phyloP scores from a whole-genome alignment of 2,113 vertebrate species.

The Amphilophus citrinellus region DNA sequence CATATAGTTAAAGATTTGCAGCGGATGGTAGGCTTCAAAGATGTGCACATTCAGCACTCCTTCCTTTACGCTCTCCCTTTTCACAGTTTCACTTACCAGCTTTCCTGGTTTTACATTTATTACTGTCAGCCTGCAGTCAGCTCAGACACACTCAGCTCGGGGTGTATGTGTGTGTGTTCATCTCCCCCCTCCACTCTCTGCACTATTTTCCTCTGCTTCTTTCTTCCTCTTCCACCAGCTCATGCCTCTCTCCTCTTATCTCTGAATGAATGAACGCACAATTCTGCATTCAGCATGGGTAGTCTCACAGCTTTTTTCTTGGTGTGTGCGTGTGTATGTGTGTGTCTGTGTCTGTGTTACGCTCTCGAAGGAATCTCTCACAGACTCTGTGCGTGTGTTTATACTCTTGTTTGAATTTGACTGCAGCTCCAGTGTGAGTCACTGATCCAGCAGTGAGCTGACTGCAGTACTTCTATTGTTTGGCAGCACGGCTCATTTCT shows the following conservation, averaged over 20 bases:
- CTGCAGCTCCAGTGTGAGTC: constrained; percentile 71
- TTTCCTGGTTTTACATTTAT: constrained; percentile 72
- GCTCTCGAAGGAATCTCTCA: constrained; percentile 53
- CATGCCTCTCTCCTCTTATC: constrained; percentile 50
- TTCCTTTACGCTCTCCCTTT: constrained; percentile 29
- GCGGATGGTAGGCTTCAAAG: constrained; percentile 18
- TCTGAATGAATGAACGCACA: constrained; percentile 66
- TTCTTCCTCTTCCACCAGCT: constrained; percentile 45
- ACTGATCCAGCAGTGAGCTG: constrained; percentile 72
- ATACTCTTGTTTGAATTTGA: constrained; percentile 55
- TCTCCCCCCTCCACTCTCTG: constrained; percentile 1
- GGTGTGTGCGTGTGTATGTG: neutral
- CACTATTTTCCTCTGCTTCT: constrained; percentile 35
- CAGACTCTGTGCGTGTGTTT: constrained; percentile 49
- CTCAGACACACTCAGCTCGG: constrained; percentile 29
- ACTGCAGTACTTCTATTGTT: constrained; percentile 75
- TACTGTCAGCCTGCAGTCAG: constrained; percentile 71
- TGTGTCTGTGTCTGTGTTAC: constrained; percentile 1
- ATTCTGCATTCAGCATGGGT: constrained; percentile 34
- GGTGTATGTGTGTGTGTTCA: constrained; percentile 4
- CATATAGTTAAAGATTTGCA: neutral
- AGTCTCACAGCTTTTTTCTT: constrained; percentile 17
- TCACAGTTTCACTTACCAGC: constrained; percentile 57
- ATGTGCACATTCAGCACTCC: constrained; percentile 49
- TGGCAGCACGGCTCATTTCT: constrained; percentile 50